Base-by-base conservation (phyloP, 2,888 invertebrate species). In the Holacanthella duospinosa region DNA sequence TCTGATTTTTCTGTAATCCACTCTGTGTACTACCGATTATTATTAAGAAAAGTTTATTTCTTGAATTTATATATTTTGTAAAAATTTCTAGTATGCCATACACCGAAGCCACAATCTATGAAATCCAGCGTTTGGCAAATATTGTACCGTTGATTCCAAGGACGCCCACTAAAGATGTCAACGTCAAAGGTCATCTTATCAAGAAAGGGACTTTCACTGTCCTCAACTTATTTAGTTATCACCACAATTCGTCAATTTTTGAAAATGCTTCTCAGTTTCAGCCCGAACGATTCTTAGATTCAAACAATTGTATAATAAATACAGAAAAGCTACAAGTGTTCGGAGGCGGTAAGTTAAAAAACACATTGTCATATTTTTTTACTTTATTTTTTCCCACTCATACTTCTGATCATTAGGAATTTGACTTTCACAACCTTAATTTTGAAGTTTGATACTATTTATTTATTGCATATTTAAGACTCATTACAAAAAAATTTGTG, bases 321-420 rank as follows among this genome's bases (percentile, higher is more conserved):
- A 56, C 60, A 1, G 43, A 58, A 28, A 29, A 64, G 55, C 62
- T 68, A 3, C 60, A 66, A 29, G 56, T 64, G 4, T 68, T 68
- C 62, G 68, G 68, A 26, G 65, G 62, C 36, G 67, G 67, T 66
- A 60, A 29, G n/a, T n/a, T n/a, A n/a, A n/a, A 16, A n/a, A 43
- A 43, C n/a, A 25, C n/a, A n/a, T n/a, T n/a, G n/a, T n/a, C n/a
- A n/a, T n/a, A n/a, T n/a, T n/a, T n/a, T n/a, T n/a, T n/a, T n/a
- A n/a, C n/a, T n/a, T n/a, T n/a, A n/a, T n/a, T n/a, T n/a, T n/a
- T n/a, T n/a, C n/a, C n/a, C n/a, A n/a, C n/a, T n/a, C n/a, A n/a
- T n/a, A n/a, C n/a, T n/a, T n/a, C n/a, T n/a, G n/a, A n/a, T n/a
- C n/a, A n/a, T n/a, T n/a, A n/a, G n/a, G n/a, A n/a, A n/a, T n/a